Evolutionary conservation across 2,888 invertebrate species (phyloP).

Genomic region (Mayetiola destructor): DNA sequence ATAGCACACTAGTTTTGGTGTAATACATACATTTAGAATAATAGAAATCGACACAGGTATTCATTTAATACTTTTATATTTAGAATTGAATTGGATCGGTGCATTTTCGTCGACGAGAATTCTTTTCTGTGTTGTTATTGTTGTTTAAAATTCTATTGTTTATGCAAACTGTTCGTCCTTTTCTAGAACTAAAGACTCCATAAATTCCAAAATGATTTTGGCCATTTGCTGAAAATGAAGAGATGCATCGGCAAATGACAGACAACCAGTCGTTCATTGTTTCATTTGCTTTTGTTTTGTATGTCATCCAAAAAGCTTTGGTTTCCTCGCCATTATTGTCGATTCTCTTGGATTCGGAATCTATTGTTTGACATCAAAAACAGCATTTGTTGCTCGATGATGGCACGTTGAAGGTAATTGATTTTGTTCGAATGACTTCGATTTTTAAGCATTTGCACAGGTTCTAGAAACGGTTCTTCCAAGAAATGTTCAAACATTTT

Average conservation of each 20-base stretch:
- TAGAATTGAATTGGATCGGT: not conserved
- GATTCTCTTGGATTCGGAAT: conserved; percentile 10
- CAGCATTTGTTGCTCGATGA: too few relatives aligned
- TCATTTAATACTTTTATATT: not conserved
- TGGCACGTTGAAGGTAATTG: too few relatives aligned
- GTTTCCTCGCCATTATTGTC: not conserved
- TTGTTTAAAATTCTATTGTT: not conserved
- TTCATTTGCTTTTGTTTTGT: not conserved
- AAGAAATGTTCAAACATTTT: too few relatives aligned
- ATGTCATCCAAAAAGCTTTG: too few relatives aligned
- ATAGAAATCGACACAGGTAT: conserved; percentile 11
- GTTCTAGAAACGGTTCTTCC: too few relatives aligned
- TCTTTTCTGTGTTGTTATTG: not conserved
- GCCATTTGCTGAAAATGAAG: too few relatives aligned
- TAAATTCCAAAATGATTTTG: too few relatives aligned
- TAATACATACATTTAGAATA: too few relatives aligned
- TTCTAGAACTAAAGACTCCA: not conserved
- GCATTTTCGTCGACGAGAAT: not conserved
- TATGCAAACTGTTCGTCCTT: not conserved
- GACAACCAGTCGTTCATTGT: conserved; percentile 5
- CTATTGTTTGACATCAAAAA: conserved; percentile 8
- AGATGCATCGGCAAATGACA: not conserved
- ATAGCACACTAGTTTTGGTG: not conserved
- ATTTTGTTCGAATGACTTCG: too few relatives aligned
- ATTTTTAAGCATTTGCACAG: too few relatives aligned